Evolutionary conservation across 2,888 invertebrate species (phyloP).

Genomic region (Sabellastarte sp.): DNA sequence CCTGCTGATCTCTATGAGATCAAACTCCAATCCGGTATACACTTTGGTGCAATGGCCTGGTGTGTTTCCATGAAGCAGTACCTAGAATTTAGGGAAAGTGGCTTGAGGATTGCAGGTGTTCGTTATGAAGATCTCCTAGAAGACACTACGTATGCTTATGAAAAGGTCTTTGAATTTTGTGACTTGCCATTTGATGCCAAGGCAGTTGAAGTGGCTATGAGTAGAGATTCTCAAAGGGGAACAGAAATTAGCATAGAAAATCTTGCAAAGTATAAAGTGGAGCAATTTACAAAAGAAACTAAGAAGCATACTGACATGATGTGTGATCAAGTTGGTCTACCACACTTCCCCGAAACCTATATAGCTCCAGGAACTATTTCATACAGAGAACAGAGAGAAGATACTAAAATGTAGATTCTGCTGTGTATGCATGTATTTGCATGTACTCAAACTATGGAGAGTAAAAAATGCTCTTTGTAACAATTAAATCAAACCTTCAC

Average conservation of each 20-base stretch:
- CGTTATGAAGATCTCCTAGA: not conserved
- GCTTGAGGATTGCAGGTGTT: not conserved
- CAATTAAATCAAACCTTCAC: too few species aligned
- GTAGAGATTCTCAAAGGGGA: not conserved
- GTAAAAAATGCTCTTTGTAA: too few species aligned
- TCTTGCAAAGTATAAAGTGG: not conserved
- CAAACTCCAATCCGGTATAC: too few species aligned
- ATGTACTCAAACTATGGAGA: too few species aligned
- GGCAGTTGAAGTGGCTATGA: not conserved
- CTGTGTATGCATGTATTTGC: too few species aligned
- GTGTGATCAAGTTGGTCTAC: not conserved
- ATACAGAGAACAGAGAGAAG: too few species aligned
- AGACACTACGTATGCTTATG: not conserved
- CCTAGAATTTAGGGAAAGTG: too few species aligned
- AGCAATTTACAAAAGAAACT: not conserved
- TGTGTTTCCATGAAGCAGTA: too few species aligned
- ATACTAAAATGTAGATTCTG: too few species aligned
- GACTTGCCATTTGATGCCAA: not conserved
- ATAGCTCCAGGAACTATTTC: not conserved
- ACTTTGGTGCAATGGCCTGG: too few species aligned
- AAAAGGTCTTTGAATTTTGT: not conserved
- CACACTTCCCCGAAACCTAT: not conserved
- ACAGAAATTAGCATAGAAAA: not conserved
- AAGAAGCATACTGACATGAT: not conserved
- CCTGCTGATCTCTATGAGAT: too few species aligned